These are phyloP conservation scores for Gymnobelideus leadbeateri DNA, from an alignment of 2,113 vertebrate species.

Conservation along the genomic window DNA sequence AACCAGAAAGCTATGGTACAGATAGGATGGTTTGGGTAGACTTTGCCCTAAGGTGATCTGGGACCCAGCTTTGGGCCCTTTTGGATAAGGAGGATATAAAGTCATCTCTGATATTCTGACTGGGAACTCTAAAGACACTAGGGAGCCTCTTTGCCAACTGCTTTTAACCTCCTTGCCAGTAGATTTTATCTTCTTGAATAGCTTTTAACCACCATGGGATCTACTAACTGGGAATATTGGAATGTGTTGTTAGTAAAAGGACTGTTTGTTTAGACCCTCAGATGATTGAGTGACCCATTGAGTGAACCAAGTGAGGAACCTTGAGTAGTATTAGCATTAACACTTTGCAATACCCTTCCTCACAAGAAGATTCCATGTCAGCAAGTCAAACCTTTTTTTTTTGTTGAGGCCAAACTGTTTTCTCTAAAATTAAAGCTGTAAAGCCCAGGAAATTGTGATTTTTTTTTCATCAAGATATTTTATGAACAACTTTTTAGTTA, in stretches of 20 bases:
- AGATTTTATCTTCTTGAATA: neutral
- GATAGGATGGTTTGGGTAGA: neutral
- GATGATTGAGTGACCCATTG: neutral
- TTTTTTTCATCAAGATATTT: slow-evolving; percentile 11
- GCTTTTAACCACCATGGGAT: neutral
- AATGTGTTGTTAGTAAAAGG: neutral
- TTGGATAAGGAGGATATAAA: neutral
- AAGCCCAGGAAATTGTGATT: slow-evolving; percentile 38
- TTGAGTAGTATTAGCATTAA: neutral
- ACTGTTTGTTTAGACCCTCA: neutral
- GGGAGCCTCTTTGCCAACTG: neutral
- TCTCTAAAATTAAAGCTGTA: slow-evolving; percentile 14
- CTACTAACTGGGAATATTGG: neutral
- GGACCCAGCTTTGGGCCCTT: neutral
- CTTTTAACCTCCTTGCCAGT: neutral
- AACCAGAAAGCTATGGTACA: neutral
- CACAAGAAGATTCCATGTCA: neutral
- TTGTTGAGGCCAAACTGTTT: neutral
- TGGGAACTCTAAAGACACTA: neutral
- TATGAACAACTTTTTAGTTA: slow-evolving; percentile 25
- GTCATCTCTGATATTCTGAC: neutral
- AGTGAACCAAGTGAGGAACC: neutral
- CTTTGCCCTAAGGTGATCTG: neutral
- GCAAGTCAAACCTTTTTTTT: neutral
- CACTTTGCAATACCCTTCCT: neutral